Percentiles rank a stretch among this genome's conserved stretches.
These are phyloP conservation scores for Troides oblongomaculatus DNA, from an alignment of 2,888 invertebrate genomes.

Conservation along the genomic window DNA sequence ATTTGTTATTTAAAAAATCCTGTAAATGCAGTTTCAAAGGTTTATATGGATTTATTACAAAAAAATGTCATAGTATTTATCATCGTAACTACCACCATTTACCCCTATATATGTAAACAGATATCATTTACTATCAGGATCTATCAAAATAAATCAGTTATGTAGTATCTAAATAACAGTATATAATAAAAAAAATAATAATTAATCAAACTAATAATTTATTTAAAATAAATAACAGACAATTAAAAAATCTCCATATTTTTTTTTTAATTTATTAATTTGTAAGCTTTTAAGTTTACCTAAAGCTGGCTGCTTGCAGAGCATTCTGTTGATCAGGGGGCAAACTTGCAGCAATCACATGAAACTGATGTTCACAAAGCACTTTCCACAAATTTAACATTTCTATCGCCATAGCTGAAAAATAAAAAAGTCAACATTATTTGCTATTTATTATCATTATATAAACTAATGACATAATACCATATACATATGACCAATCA, in stretches of 20 bases:
- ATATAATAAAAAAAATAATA: too few species aligned
- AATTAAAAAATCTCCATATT: background rate
- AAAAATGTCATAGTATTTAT: too few species aligned
- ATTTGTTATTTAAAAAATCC: background rate
- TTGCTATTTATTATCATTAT: background rate
- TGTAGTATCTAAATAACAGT: too few species aligned
- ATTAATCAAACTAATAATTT: too few species aligned
- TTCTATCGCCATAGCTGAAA: constrained; percentile 87
- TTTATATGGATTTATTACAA: too few species aligned
- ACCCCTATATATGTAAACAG: too few species aligned
- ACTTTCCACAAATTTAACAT: constrained; percentile 96
- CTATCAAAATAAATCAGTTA: too few species aligned
- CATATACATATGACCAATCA: background rate
- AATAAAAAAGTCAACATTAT: background rate
- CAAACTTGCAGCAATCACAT: constrained; percentile 85
- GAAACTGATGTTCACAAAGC: constrained; percentile 94
- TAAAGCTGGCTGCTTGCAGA: constrained; percentile 82
- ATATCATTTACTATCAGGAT: too few species aligned
- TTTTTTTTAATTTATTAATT: background rate
- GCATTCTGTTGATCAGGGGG: constrained; percentile 83
- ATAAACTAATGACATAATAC: background rate
- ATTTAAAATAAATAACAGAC: too few species aligned
- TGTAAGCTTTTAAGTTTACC: constrained; percentile 42
- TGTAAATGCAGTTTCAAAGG: too few species aligned
- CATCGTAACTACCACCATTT: too few species aligned